Evolutionary conservation across 2,113 vertebrate genomes (phyloP).

Genomic region (Chrysemys picta): DNA sequence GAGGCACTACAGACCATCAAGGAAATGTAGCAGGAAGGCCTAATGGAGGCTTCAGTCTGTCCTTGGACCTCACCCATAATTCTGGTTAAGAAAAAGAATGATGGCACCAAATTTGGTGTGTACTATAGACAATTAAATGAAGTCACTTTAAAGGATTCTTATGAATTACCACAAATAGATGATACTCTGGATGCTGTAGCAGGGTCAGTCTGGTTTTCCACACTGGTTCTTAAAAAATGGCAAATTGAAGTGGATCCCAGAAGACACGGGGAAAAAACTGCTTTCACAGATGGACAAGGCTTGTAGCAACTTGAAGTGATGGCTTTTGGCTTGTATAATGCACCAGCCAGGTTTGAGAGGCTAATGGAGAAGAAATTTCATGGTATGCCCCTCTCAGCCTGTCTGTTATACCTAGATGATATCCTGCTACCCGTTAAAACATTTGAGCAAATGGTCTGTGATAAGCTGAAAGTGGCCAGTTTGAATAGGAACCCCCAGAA

Average conservation of each 20-base stretch:
- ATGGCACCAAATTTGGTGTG: too few relatives aligned
- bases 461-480: background rate
- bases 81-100: too few relatives aligned
- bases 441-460: background rate
- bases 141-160: too few relatives aligned
- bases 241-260: rapidly evolving
- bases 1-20: background rate
- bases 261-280: background rate
- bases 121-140: too few relatives aligned
- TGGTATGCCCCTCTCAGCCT: background rate
- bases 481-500: background rate
- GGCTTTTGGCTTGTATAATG: background rate
- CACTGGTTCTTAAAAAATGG: background rate
- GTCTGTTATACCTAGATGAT: background rate
- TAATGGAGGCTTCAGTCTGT: background rate
- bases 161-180: too few relatives aligned
- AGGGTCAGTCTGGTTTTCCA: background rate
- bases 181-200: too few relatives aligned
- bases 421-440: rapidly evolving
- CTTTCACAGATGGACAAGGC: background rate
- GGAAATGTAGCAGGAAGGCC: background rate
- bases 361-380: background rate
- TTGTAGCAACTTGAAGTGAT: background rate
- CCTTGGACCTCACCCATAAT: too few relatives aligned
- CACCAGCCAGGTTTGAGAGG: background rate